Conservation (phyloP, 35 echinoderm and acorn worm species). For the Lytechinus variegatus region DNA sequence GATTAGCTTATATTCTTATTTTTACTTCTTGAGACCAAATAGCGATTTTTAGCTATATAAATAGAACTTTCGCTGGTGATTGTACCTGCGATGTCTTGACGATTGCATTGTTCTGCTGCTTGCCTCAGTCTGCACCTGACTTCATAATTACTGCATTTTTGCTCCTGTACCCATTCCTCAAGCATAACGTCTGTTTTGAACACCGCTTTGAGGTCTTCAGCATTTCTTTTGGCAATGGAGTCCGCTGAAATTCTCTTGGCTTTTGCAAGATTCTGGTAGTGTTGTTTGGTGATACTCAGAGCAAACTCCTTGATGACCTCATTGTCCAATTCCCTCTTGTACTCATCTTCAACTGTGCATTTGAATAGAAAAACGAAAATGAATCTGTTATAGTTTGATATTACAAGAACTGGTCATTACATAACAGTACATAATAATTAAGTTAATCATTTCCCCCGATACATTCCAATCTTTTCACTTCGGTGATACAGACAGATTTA, state of each 20-base stretch:
- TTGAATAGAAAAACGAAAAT: too few relatives aligned
- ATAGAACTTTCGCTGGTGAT: too few relatives aligned
- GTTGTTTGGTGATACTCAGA: not conserved
- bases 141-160: not conserved
- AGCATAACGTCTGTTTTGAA: not conserved
- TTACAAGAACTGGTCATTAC: too few relatives aligned
- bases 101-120: not conserved
- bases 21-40: too few relatives aligned
- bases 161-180: not conserved
- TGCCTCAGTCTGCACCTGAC: not conserved
- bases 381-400: too few relatives aligned
- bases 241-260: not conserved
- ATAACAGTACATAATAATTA: too few relatives aligned
- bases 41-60: too few relatives aligned
- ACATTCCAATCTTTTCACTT: too few relatives aligned
- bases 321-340: not conserved
- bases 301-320: not conserved
- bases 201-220: not conserved
- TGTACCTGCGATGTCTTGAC: too few relatives aligned
- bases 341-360: not conserved
- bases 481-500: too few relatives aligned
- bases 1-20: too few relatives aligned
- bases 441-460: too few relatives aligned
- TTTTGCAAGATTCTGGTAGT: not conserved
- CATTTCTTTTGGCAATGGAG: not conserved